phyloP scores from a whole-genome alignment of 2,888 invertebrate species.

The Tetropium fuscum region DNA sequence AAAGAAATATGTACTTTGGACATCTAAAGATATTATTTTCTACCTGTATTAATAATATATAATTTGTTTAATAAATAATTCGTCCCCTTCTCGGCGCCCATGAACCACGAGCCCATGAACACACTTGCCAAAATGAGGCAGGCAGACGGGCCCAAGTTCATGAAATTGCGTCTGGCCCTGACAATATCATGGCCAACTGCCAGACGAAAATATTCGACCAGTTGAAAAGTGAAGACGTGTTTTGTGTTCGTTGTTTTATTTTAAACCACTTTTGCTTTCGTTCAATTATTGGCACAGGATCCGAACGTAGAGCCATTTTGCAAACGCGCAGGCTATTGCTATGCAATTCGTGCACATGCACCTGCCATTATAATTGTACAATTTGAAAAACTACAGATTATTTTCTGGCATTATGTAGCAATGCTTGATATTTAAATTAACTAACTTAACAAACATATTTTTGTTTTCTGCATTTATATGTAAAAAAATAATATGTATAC shows the following conservation, averaged over 20 bases:
- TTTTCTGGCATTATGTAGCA: slow-evolving; percentile 15
- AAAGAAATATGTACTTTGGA: too few species aligned
- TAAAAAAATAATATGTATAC: too few species aligned
- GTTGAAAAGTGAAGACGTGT: slow-evolving; percentile 53
- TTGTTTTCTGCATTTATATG: too few species aligned
- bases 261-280: slow-evolving; percentile 50
- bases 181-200: slow-evolving; percentile 58
- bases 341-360: slow-evolving; percentile 10
- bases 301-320: slow-evolving; percentile 28
- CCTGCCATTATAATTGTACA: slow-evolving; percentile 5
- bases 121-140: slow-evolving; percentile 37
- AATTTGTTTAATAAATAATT: too few species aligned
- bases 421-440: too few species aligned
- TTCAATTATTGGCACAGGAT: slow-evolving; percentile 35
- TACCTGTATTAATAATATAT: too few species aligned
- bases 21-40: too few species aligned
- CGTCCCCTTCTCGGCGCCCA: slow-evolving; percentile 21
- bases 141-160: slow-evolving; percentile 50
- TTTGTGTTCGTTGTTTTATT: slow-evolving; percentile 46
- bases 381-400: not conserved
- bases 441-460: too few species aligned
- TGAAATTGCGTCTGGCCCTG: slow-evolving; percentile 55
- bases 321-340: not conserved
- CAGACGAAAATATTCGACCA: slow-evolving; percentile 58
- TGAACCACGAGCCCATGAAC: too few species aligned